Evolutionary conservation across 2,888 invertebrate species (phyloP).

Genomic region (Geotrupes spiniger): DNA sequence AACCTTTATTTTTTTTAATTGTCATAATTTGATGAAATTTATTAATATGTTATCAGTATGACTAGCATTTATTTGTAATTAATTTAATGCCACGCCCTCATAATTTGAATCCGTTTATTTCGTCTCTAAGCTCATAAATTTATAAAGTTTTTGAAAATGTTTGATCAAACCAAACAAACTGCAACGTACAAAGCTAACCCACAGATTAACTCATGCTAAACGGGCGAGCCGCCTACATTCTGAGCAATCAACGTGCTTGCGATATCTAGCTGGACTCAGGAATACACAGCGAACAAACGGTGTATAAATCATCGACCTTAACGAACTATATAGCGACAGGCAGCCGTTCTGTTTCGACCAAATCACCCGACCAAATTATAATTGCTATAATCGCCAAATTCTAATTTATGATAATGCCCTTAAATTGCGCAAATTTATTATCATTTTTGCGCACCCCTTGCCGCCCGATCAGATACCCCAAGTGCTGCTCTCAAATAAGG

Average conservation of each 20-base stretch:
- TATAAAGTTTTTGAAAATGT: too few relatives aligned
- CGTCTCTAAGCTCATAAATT: too few relatives aligned
- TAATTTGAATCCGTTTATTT: too few relatives aligned
- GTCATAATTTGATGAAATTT: too few relatives aligned
- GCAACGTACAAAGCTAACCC: too few relatives aligned
- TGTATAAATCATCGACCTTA: constrained; percentile 31
- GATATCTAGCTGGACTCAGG: constrained; percentile 22
- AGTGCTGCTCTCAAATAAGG: not conserved
- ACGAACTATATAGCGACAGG: constrained; percentile 28
- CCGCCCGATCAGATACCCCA: not conserved
- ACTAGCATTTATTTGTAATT: too few relatives aligned
- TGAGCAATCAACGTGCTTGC: constrained; percentile 22
- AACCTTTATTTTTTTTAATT: too few relatives aligned
- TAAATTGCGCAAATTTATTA: constrained; percentile 15
- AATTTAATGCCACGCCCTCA: too few relatives aligned
- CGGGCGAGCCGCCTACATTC: not conserved
- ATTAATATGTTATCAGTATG: too few relatives aligned
- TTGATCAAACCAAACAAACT: too few relatives aligned
- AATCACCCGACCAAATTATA: constrained; percentile 23
- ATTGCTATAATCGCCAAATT: constrained; percentile 19
- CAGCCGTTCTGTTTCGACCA: constrained; percentile 22
- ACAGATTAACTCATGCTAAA: too few relatives aligned
- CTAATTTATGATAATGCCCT: constrained; percentile 18
- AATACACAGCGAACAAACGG: constrained; percentile 30
- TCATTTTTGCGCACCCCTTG: constrained; percentile 4